phyloP scores from a whole-genome alignment of 2,113 vertebrate species.

The Galemys pyrenaicus region DNA sequence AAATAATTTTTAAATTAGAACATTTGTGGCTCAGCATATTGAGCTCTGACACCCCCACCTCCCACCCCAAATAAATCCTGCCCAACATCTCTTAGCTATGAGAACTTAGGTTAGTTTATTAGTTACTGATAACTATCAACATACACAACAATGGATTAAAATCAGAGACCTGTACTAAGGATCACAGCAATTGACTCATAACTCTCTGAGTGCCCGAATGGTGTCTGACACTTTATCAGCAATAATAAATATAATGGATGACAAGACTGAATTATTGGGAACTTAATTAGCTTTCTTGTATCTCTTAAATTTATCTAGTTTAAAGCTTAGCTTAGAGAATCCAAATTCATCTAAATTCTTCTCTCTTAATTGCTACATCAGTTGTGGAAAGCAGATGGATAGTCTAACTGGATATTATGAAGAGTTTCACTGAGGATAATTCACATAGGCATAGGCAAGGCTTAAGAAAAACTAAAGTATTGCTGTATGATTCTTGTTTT shows the following conservation, averaged over 20 bases:
- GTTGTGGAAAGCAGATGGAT: neutral
- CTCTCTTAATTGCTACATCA: slow-evolving; percentile 37
- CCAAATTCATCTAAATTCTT: neutral
- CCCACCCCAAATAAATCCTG: no score
- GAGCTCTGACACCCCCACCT: no score
- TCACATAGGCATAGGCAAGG: neutral
- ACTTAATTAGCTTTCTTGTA: neutral
- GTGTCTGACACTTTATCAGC: neutral
- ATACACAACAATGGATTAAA: neutral
- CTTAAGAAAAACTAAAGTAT: neutral
- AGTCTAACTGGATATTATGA: neutral
- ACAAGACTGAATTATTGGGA: neutral
- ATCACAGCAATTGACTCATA: neutral
- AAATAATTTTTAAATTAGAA: neutral
- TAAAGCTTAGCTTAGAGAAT: slow-evolving; percentile 22
- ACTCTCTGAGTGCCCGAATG: neutral
- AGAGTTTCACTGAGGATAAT: neutral
- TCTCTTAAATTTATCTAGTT: neutral
- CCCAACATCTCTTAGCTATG: neutral
- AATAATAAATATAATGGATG: neutral
- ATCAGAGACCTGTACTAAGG: neutral
- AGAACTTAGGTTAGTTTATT: neutral
- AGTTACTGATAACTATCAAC: neutral
- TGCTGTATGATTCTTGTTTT: neutral
- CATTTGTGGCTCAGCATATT: neutral